phyloP scores from a whole-genome alignment of 2,797 vertebrate species.

The Agapornis canus region DNA sequence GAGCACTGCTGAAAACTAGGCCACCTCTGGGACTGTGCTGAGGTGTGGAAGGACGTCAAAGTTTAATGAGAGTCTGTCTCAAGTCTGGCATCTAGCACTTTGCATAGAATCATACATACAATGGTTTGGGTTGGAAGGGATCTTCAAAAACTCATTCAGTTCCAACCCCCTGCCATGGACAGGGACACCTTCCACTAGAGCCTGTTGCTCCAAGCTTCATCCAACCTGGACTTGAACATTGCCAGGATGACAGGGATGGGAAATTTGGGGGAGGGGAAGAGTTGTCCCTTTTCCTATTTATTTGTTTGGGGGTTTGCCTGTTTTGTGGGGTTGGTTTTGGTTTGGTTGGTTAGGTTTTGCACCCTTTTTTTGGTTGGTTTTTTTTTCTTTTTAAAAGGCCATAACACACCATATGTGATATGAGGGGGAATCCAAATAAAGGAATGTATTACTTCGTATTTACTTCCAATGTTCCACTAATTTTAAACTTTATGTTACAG shows the following conservation, averaged over 20 bases:
- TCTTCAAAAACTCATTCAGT: not conserved
- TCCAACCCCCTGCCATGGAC: not conserved
- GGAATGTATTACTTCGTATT: not conserved
- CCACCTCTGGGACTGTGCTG: not conserved
- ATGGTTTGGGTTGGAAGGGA: not conserved
- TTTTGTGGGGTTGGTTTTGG: not conserved
- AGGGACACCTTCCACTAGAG: not conserved
- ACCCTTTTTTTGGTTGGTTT: not conserved
- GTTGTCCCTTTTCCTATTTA: not conserved
- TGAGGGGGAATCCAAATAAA: not conserved
- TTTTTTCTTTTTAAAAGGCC: not conserved
- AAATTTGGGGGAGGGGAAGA: not conserved
- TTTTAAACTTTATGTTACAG: slow-evolving; percentile 64
- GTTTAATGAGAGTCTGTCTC: not conserved
- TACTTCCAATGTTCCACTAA: not conserved
- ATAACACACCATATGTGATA: accelerated
- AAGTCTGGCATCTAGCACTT: not conserved
- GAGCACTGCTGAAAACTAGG: not conserved
- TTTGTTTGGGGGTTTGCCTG: not conserved
- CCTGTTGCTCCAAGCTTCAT: not conserved
- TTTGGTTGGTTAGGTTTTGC: not conserved
- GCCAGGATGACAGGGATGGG: not conserved
- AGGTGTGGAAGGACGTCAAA: not conserved
- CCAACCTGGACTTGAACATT: not conserved
- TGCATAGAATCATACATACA: not conserved